Percentiles rank a stretch among this genome's conserved stretches.
These are phyloP conservation scores for Temnothorax curvispinosus DNA, from an alignment of 1,140 invertebrate genomes.

Conservation along the genomic window DNA sequence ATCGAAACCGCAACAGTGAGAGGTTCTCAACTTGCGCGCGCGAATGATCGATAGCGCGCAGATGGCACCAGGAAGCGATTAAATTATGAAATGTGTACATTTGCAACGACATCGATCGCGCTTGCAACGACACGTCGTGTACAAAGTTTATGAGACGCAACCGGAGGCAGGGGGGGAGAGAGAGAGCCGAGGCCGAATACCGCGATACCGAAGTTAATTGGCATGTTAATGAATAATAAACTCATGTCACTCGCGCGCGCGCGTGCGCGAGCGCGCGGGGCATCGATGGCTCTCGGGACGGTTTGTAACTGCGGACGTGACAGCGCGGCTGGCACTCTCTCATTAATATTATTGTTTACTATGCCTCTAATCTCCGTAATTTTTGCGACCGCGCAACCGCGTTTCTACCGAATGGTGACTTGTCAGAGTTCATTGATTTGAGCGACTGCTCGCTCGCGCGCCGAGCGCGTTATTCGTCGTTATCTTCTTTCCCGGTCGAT, in stretches of 20 bases:
- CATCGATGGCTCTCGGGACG: constrained; percentile 68
- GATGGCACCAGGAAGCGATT: constrained; percentile 58
- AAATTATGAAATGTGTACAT: constrained; percentile 61
- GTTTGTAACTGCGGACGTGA: constrained; percentile 67
- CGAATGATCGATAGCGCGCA: constrained; percentile 49
- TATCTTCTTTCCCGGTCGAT: constrained; percentile 66
- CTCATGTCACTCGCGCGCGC: constrained; percentile 77
- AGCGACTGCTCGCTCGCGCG: constrained; percentile 25
- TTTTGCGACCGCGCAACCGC: constrained; percentile 55
- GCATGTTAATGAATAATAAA: constrained; percentile 84
- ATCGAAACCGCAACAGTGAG: constrained; percentile 35
- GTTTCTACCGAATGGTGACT: constrained; percentile 46
- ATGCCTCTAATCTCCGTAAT: constrained; percentile 72
- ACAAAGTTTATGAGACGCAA: constrained; percentile 62
- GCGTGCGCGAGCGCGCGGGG: constrained; percentile 62
- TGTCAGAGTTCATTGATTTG: constrained; percentile 77
- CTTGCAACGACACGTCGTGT: constrained; percentile 40
- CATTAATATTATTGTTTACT: constrained; percentile 83
- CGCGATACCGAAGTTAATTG: constrained; percentile 80
- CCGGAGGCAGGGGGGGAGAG: neutral
- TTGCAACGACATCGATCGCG: constrained; percentile 39
- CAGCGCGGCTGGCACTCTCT: constrained; percentile 75
- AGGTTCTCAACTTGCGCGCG: constrained; percentile 45
- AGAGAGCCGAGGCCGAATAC: constrained; percentile 4
- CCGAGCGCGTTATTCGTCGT: constrained; percentile 36